Evolutionary conservation across 2,888 invertebrate genomes (phyloP).

Genomic region (Baccha elongata): DNA sequence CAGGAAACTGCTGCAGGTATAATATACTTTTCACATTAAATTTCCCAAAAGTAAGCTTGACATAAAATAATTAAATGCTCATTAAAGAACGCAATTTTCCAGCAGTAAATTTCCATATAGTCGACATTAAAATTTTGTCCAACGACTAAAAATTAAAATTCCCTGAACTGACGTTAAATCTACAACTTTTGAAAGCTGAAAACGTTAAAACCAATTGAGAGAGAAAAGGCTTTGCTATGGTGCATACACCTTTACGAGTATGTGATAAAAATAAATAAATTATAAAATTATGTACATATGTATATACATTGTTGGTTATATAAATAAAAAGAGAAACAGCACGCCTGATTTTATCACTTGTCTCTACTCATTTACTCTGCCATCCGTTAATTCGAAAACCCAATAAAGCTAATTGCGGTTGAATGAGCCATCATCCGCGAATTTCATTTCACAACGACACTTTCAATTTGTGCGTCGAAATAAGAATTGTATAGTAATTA

Average conservation of each 20-base stretch:
- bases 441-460: slow-evolving; percentile 53
- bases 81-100: slow-evolving; percentile 55
- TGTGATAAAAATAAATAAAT: slow-evolving; percentile 1
- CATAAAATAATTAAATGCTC: slow-evolving; percentile 61
- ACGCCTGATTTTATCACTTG: slow-evolving; percentile 21
- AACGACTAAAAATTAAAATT: slow-evolving; percentile 11
- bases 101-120: slow-evolving; percentile 49
- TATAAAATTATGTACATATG: neutral
- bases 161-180: slow-evolving; percentile 3
- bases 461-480: slow-evolving; percentile 49
- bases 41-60: slow-evolving; percentile 30
- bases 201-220: neutral
- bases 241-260: neutral
- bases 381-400: slow-evolving; percentile 52
- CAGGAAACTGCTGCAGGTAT: neutral
- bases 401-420: slow-evolving; percentile 69
- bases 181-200: neutral
- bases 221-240: neutral
- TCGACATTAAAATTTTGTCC: slow-evolving; percentile 17
- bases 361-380: slow-evolving; percentile 22
- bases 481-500: slow-evolving; percentile 47
- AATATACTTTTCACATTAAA: slow-evolving; percentile 12
- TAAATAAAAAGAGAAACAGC: neutral
- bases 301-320: neutral
- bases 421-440: slow-evolving; percentile 52